phyloP scores from a whole-genome alignment of 2,113 vertebrate species.

The Brachyistius frenatus region DNA sequence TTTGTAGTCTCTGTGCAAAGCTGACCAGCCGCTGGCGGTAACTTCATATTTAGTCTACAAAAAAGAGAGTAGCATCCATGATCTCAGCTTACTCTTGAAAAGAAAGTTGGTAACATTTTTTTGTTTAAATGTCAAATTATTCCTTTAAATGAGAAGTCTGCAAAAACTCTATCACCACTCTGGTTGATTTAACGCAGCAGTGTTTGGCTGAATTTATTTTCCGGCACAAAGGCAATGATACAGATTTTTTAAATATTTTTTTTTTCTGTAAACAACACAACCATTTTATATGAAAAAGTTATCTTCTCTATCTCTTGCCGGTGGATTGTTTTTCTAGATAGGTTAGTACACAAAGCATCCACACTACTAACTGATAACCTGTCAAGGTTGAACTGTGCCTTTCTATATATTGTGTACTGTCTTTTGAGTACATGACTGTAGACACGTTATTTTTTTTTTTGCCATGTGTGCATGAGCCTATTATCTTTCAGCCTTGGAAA shows the following conservation, averaged over 20 bases:
- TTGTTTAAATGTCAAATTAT: neutral
- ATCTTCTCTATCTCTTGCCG: no score
- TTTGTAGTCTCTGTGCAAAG: no score
- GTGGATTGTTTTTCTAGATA: no score
- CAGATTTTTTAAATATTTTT: no score
- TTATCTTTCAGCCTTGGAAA: conserved; percentile 19
- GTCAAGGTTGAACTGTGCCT: neutral
- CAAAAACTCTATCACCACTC: neutral
- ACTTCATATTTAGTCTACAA: no score
- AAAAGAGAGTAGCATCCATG: no score
- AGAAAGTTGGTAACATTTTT: no score
- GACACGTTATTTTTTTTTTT: neutral
- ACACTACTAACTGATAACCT: neutral
- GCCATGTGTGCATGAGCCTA: neutral
- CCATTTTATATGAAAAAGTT: no score
- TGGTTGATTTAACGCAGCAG: neutral
- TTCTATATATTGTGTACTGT: neutral
- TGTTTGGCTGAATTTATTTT: neutral
- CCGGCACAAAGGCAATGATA: no score
- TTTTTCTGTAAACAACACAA: no score
- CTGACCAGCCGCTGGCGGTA: no score
- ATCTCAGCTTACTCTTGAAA: no score
- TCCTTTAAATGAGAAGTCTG: neutral
- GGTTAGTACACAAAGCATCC: neutral
- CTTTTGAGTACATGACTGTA: neutral